Evolutionary conservation across 2,888 invertebrate species (phyloP).

Genomic region (Dorcus parallelipipedus): DNA sequence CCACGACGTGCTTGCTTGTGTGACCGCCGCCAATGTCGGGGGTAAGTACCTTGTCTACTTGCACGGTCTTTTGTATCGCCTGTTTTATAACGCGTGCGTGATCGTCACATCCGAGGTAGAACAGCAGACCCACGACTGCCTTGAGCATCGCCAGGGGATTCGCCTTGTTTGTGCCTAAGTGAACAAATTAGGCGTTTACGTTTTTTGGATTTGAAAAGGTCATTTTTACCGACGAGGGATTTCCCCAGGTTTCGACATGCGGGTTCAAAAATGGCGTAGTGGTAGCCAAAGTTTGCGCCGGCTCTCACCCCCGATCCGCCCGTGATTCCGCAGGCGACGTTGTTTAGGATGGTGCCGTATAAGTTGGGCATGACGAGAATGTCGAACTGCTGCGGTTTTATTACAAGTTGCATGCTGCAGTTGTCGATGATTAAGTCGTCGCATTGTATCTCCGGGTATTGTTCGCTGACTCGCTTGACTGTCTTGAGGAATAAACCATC

Average conservation of each 20-base stretch:
- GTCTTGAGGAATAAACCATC: conserved; percentile 42
- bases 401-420: conserved; percentile 38
- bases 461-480: conserved; percentile 31
- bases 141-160: conserved; percentile 33
- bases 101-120: conserved; percentile 21
- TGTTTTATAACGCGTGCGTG: conserved; percentile 22
- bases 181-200: not conserved
- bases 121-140: conserved; percentile 27
- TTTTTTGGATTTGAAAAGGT: too few species aligned
- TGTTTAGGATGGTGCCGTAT: conserved; percentile 39
- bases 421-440: conserved; percentile 38
- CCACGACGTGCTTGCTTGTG: conserved; percentile 26
- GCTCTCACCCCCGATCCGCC: conserved; percentile 40
- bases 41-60: conserved; percentile 26
- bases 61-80: conserved; percentile 27
- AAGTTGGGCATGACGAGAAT: conserved; percentile 41
- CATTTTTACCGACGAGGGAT: conserved; percentile 7
- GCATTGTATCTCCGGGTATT: conserved; percentile 36
- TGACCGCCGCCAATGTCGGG: conserved; percentile 32
- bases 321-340: conserved; percentile 38
- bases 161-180: conserved; percentile 24
- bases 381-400: conserved; percentile 38
- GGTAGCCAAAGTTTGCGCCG: conserved; percentile 37
- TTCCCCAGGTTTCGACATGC: conserved; percentile 28
- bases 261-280: conserved; percentile 40